Percentiles rank a stretch among this genome's conserved stretches.
Conservation (phyloP, 2,797 vertebrate species). For the Sebastes hopkinsi region DNA sequence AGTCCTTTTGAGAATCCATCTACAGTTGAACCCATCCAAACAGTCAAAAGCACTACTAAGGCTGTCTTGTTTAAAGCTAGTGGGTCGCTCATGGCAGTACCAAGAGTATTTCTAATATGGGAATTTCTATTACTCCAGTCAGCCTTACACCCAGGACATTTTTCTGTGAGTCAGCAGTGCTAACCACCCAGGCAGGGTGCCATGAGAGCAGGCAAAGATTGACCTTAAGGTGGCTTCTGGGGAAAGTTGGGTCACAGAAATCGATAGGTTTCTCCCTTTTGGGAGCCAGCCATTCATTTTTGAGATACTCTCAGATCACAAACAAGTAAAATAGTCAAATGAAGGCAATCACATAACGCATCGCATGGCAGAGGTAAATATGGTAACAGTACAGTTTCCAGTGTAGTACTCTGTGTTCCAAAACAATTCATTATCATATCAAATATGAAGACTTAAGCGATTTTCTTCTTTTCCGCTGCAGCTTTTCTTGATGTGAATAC, state of each 20-base stretch:
- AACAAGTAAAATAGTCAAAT: conserved; percentile 21
- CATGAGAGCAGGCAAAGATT: conserved; percentile 33
- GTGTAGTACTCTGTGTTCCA: background rate
- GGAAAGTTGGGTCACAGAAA: conserved; percentile 50
- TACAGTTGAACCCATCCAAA: conserved; percentile 9
- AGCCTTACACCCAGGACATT: conserved; percentile 9
- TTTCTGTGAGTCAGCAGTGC: conserved; percentile 30
- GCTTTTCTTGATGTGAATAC: conserved; percentile 36
- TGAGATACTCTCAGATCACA: conserved; percentile 9
- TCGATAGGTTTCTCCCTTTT: conserved; percentile 54
- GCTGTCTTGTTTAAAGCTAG: background rate
- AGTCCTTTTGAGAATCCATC: conserved; percentile 7
- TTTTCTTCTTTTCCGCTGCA: background rate
- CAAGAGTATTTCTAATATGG: background rate
- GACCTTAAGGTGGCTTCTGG: conserved; percentile 54
- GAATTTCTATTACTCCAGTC: conserved; percentile 15
- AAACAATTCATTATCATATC: conserved; percentile 23
- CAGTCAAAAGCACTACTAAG: conserved; percentile 8
- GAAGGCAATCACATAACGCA: conserved; percentile 4
- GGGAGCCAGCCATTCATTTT: conserved; percentile 28
- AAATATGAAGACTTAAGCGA: background rate
- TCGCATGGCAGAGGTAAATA: background rate
- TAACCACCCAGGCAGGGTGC: conserved; percentile 50
- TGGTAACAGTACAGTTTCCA: background rate
- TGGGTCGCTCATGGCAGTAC: background rate